phyloP scores from a whole-genome alignment of 2,797 vertebrate genomes.

The Alcedo quadribrachys region DNA sequence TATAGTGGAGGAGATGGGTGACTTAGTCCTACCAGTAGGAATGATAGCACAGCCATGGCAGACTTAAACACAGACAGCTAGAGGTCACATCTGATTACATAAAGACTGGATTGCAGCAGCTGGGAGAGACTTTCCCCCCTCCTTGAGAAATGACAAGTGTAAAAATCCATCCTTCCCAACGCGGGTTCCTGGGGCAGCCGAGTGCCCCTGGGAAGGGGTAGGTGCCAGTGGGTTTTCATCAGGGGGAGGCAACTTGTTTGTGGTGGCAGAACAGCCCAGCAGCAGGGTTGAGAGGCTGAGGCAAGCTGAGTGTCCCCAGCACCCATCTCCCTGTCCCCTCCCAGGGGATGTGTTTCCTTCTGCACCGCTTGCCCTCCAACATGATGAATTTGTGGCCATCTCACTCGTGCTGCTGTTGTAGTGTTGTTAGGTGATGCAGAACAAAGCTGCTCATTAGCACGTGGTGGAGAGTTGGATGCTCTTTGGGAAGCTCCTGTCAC shows the following conservation, averaged over 20 bases:
- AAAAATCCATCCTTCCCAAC: not conserved
- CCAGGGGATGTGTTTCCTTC: not conserved
- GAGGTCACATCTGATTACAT: constrained; percentile 64
- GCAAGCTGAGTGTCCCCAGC: not conserved
- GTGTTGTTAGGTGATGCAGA: constrained; percentile 65
- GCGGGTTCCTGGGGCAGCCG: not conserved
- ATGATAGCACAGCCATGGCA: not conserved
- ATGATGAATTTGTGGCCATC: constrained; percentile 3
- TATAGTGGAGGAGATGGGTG: constrained; percentile 66
- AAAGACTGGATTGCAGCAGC: constrained; percentile 48
- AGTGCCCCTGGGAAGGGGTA: not conserved
- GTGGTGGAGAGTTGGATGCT: constrained; percentile 1
- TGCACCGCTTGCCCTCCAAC: not conserved
- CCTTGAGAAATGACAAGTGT: not conserved
- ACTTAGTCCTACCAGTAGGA: constrained; percentile 43
- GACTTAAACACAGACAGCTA: constrained; percentile 48
- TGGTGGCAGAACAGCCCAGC: not conserved
- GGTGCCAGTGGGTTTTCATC: constrained; percentile 23
- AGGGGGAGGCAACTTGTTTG: not conserved
- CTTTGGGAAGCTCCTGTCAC: not conserved
- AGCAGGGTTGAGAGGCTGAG: not conserved
- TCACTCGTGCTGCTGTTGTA: constrained; percentile 50
- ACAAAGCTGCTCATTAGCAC: constrained; percentile 73
- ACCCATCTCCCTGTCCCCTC: not conserved
- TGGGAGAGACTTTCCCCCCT: constrained; percentile 31